phyloP scores from a whole-genome alignment of 2,113 vertebrate species.

The Tragelaphus scriptus region DNA sequence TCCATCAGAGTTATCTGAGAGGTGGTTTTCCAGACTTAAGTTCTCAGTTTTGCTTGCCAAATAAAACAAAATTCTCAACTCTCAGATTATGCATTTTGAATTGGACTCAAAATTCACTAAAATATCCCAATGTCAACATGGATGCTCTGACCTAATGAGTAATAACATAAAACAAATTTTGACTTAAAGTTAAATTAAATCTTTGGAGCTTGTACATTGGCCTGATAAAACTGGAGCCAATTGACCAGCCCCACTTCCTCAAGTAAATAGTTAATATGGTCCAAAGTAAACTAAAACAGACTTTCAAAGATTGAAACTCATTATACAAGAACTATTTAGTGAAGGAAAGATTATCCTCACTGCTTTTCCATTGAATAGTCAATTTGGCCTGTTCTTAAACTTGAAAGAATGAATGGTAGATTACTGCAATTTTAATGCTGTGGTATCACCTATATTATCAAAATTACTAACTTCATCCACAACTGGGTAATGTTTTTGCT shows the following conservation, averaged over 20 bases:
- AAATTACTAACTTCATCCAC: not conserved
- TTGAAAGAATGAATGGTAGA: not conserved
- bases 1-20: not conserved
- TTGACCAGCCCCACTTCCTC: not conserved
- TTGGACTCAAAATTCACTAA: not conserved
- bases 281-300: not conserved
- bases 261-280: not conserved
- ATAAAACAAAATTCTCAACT: not conserved
- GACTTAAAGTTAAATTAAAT: not conserved
- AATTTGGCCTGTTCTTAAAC: not conserved
- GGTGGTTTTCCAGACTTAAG: not conserved
- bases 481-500: too few relatives aligned
- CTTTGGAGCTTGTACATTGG: not conserved
- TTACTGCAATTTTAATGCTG: not conserved
- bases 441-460: too few relatives aligned
- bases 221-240: not conserved
- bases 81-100: too few relatives aligned
- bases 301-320: not conserved
- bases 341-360: not conserved
- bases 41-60: not conserved
- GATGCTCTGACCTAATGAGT: not conserved
- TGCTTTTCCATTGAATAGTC: not conserved
- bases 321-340: not conserved
- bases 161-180: not conserved
- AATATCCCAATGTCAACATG: not conserved